Percentiles rank a stretch among this genome's conserved stretches.
phyloP scores from a whole-genome alignment of 92 coral and sea anemone genomes.

The Umimayanthus chanpuru region DNA sequence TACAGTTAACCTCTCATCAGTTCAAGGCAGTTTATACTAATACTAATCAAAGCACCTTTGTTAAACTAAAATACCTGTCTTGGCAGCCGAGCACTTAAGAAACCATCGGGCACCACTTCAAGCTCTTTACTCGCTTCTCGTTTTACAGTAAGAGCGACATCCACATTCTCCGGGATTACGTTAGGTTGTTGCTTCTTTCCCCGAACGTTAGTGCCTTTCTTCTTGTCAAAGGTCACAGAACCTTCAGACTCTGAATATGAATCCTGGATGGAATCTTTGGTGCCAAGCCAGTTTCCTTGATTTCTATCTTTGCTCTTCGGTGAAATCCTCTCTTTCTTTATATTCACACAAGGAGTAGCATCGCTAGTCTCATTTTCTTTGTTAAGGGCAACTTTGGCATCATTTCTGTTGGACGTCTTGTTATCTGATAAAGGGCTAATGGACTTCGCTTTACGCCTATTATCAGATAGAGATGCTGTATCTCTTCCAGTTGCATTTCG shows the following conservation, averaged over 20 bases:
- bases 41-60: too few relatives aligned
- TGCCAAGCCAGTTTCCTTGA: conserved; percentile 10
- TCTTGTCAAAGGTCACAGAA: background rate
- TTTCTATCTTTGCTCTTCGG: background rate
- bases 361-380: background rate
- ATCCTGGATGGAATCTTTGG: background rate
- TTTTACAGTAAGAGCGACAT: background rate
- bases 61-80: conserved; percentile 11
- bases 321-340: conserved; percentile 31
- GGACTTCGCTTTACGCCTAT: background rate
- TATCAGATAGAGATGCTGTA: background rate
- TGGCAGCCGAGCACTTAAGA: conserved; percentile 25
- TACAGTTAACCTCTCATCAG: too few relatives aligned
- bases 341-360: background rate
- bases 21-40: too few relatives aligned
- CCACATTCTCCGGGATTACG: background rate
- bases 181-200: background rate
- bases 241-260: background rate
- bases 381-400: background rate
- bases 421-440: background rate
- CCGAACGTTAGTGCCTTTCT: background rate
- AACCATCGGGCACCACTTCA: conserved; percentile 22
- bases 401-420: background rate
- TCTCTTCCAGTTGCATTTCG: background rate
- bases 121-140: conserved; percentile 10